Percentiles rank a stretch among this genome's conserved stretches.
Conservation (phyloP, 2,888 invertebrate genomes). For the Rhaphigaster nebulosa region DNA sequence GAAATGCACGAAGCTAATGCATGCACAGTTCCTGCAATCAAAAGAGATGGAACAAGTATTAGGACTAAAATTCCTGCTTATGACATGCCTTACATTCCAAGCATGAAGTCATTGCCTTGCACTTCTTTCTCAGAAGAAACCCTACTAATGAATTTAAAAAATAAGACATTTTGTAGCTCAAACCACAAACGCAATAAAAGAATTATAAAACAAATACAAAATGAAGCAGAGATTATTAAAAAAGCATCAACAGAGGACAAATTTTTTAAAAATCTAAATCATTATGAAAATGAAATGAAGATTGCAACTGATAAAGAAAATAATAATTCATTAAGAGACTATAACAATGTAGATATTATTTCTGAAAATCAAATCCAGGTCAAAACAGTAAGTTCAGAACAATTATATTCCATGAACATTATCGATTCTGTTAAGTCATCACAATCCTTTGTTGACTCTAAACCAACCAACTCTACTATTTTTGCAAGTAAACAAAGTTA, state of each 20-base stretch:
- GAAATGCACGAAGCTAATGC: not conserved
- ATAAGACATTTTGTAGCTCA: not conserved
- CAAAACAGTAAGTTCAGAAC: not conserved
- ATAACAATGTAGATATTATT: not conserved
- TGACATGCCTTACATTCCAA: slow-evolving; percentile 51
- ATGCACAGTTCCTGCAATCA: not conserved
- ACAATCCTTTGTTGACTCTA: not conserved
- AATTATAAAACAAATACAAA: not conserved
- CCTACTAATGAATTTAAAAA: not conserved
- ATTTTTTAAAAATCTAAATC: not conserved
- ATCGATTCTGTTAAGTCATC: not conserved
- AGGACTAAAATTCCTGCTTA: not conserved
- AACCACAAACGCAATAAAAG: not conserved
- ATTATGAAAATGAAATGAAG: not conserved
- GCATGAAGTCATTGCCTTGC: slow-evolving; percentile 52
- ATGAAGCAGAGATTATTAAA: not conserved
- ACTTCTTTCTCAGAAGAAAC: slow-evolving; percentile 51
- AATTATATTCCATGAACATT: not conserved
- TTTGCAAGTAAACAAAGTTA: not conserved
- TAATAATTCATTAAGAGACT: not conserved
- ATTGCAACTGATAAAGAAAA: not conserved
- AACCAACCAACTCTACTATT: not conserved
- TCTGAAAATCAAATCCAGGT: not conserved
- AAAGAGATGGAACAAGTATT: not conserved
- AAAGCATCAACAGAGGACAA: not conserved